Evolutionary conservation across 1,140 invertebrate species (phyloP).

Genomic region (Druon quercuslanigerum): DNA sequence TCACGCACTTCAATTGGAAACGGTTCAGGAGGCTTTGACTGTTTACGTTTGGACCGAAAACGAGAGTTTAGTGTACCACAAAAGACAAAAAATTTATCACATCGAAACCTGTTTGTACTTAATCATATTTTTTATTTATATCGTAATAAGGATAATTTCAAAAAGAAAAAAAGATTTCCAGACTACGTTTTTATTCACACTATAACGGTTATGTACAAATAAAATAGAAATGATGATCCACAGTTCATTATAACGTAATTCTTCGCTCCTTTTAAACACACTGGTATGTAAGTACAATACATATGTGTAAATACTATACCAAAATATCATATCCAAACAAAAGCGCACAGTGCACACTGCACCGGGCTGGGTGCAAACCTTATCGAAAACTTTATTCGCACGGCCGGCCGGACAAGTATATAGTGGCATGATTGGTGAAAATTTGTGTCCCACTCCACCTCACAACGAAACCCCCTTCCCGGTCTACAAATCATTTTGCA

Average conservation of each 20-base stretch:
- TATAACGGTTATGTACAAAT: slow-evolving; percentile 63
- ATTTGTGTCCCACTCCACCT: background rate
- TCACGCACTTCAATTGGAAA: no score
- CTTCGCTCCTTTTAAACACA: slow-evolving; percentile 46
- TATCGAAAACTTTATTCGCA: no score
- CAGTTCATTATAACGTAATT: slow-evolving; percentile 41
- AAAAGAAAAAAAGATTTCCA: slow-evolving; percentile 26
- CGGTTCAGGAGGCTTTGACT: no score
- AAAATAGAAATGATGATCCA: slow-evolving; percentile 56
- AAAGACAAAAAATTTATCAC: no score
- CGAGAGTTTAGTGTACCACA: no score
- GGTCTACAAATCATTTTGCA: no score
- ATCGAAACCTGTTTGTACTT: no score
- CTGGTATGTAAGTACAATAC: slow-evolving; percentile 39
- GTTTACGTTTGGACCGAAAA: no score
- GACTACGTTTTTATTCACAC: slow-evolving; percentile 58
- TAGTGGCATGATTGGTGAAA: background rate
- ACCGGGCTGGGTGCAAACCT: slow-evolving; percentile 38
- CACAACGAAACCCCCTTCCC: no score
- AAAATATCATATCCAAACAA: slow-evolving; percentile 29
- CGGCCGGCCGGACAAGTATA: no score
- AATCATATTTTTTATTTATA: background rate
- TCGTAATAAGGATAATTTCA: background rate
- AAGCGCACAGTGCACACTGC: slow-evolving; percentile 30
- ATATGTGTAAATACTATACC: slow-evolving; percentile 36